phyloP scores from a whole-genome alignment of 2,113 vertebrate species.

The Macaca fascicularis region T2T-MFA8v1.1 NC_088392.1:24857501-24858000 shows the following conservation, averaged over 20 bases:
- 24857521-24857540: not conserved
- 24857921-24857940: not conserved
- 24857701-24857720: slow-evolving; percentile 20
- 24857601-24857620: slow-evolving; percentile 18
- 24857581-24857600: slow-evolving; percentile 3
- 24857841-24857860: not conserved
- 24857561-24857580: not conserved
- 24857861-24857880: not conserved
- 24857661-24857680: slow-evolving; percentile 52
- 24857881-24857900: not conserved
- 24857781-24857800: not conserved
- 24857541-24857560: not conserved
- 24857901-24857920: not conserved
- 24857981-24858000: slow-evolving; percentile 63
- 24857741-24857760: slow-evolving; percentile 31
- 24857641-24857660: slow-evolving; percentile 31
- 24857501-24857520: not conserved
- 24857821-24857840: not conserved
- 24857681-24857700: slow-evolving; percentile 49
- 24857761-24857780: slow-evolving; percentile 30
- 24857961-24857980: slow-evolving; percentile 41
- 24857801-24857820: not conserved
- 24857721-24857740: slow-evolving; percentile 27
- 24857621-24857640: slow-evolving; percentile 57
- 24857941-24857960: slow-evolving; percentile 49